phyloP scores from a whole-genome alignment of 2,888 invertebrate genomes.

The Margaritifera margaritifera region DNA sequence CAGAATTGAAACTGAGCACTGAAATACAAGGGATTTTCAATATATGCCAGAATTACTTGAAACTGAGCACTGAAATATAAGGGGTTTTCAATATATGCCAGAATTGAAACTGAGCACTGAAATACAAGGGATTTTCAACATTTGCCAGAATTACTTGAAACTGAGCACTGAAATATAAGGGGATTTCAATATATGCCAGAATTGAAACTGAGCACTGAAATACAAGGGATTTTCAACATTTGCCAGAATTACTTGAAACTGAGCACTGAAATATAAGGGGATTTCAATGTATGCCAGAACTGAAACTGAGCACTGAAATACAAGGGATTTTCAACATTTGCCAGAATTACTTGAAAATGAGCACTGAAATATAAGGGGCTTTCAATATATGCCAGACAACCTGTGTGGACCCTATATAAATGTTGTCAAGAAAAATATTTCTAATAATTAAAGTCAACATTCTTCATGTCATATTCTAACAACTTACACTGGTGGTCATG shows the following conservation, averaged over 20 bases:
- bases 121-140: neutral
- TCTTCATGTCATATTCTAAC: too few species aligned
- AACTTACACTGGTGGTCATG: too few species aligned
- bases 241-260: neutral
- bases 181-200: neutral
- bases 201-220: neutral
- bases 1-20: neutral
- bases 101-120: neutral
- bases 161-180: constrained; percentile 1
- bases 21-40: neutral
- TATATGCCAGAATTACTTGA: neutral
- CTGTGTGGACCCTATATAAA: constrained; percentile 1
- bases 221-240: neutral
- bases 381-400: neutral
- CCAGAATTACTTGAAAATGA: neutral
- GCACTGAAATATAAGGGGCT: neutral
- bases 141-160: neutral
- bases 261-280: constrained; percentile 1
- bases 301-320: neutral
- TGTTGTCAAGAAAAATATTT: neutral
- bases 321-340: neutral
- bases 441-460: too few species aligned
- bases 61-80: constrained; percentile 2
- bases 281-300: too few species aligned
- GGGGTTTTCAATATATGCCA: neutral